phyloP scores from a whole-genome alignment of 2,113 vertebrate species.

The Ptilonorhynchus violaceus region DNA sequence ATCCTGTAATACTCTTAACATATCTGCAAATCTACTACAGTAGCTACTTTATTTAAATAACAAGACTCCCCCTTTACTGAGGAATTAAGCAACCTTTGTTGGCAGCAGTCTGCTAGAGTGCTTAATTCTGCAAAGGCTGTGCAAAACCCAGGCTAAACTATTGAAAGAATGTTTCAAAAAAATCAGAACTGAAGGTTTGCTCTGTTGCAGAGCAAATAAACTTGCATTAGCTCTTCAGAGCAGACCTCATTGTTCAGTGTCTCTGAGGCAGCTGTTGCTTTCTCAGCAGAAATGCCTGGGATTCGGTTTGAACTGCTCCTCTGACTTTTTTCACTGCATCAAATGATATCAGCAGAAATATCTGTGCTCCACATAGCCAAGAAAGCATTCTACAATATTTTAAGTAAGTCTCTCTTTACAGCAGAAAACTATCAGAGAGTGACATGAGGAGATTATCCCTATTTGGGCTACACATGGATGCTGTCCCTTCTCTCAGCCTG shows the following conservation, averaged over 20 bases:
- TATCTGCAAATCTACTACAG: slow-evolving; percentile 71
- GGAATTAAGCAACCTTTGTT: slow-evolving; percentile 68
- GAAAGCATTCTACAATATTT: not conserved
- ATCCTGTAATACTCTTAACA: slow-evolving; percentile 76
- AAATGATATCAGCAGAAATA: not conserved
- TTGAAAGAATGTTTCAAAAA: slow-evolving; percentile 66
- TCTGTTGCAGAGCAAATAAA: slow-evolving; percentile 47
- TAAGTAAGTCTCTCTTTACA: not conserved
- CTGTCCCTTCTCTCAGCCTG: not conserved
- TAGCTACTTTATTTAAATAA: slow-evolving; percentile 74
- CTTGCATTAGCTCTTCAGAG: slow-evolving; percentile 41
- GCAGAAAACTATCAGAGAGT: not conserved
- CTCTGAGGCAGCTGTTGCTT: not conserved
- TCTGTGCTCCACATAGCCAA: not conserved
- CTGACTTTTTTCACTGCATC: not conserved
- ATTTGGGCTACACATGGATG: not conserved
- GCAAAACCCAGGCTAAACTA: slow-evolving; percentile 59
- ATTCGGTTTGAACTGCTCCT: not conserved
- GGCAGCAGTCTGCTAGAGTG: slow-evolving; percentile 55
- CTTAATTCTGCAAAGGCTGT: slow-evolving; percentile 68
- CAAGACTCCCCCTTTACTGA: slow-evolving; percentile 60
- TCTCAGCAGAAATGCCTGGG: slow-evolving; percentile 26
- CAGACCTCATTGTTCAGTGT: slow-evolving; percentile 28
- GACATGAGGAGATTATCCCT: not conserved
- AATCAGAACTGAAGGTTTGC: slow-evolving; percentile 24